Percentiles rank a stretch among this genome's conserved stretches.
phyloP scores from a whole-genome alignment of 1,140 invertebrate species.

The Aphis craccivora region DNA sequence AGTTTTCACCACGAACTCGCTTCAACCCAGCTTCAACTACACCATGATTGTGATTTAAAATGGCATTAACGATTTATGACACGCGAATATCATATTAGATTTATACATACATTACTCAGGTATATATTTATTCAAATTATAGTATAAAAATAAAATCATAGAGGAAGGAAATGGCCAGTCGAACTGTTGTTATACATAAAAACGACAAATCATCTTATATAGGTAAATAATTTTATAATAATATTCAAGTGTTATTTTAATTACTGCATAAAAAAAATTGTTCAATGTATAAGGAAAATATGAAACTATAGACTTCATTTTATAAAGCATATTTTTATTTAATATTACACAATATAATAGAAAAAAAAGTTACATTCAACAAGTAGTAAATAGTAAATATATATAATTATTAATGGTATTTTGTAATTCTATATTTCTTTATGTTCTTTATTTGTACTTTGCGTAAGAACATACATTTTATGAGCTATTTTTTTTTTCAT shows the following conservation, averaged over 20 bases:
- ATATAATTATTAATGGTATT: neutral
- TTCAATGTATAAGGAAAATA: neutral
- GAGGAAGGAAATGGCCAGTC: conserved; percentile 14
- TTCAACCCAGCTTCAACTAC: neutral
- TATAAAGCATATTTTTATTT: neutral
- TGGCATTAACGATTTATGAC: conserved; percentile 28
- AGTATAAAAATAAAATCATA: neutral
- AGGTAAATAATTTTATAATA: conserved; percentile 30
- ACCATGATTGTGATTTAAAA: neutral
- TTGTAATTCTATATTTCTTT: neutral
- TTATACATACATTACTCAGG: neutral
- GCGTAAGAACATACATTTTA: neutral
- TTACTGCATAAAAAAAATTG: neutral
- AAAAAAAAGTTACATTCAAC: neutral
- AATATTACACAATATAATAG: neutral
- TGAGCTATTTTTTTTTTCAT: neutral
- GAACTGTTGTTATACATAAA: neutral
- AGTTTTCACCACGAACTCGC: neutral
- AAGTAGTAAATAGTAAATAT: neutral
- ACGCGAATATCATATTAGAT: neutral
- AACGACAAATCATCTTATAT: conserved; percentile 46
- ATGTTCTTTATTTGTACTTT: neutral
- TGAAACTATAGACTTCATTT: neutral
- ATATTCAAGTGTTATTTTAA: neutral
- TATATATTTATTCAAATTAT: neutral